phyloP scores from a whole-genome alignment of 2,888 invertebrate genomes.

The Glyphotaelius pellucidus region DNA sequence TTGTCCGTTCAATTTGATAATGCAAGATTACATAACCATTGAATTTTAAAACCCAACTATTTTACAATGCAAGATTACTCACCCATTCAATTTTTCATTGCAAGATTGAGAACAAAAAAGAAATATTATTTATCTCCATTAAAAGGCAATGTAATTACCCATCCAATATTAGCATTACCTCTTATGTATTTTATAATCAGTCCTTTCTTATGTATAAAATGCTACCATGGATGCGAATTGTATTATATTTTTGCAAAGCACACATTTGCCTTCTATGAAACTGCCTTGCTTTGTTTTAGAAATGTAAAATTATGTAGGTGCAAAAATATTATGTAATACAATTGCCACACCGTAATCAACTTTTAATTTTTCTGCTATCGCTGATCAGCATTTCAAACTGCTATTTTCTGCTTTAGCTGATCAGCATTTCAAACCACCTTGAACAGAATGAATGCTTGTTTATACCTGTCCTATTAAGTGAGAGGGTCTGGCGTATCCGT shows the following conservation, averaged over 20 bases:
- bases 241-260: not conserved
- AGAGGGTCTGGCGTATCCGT: too few species aligned
- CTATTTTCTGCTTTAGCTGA: too few species aligned
- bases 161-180: not conserved
- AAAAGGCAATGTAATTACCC: too few species aligned
- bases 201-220: not conserved
- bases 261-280: not conserved
- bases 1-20: not conserved
- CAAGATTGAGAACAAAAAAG: too few species aligned
- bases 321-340: not conserved
- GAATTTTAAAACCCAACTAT: not conserved
- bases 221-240: not conserved
- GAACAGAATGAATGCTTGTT: too few species aligned
- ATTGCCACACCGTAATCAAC: too few species aligned
- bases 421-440: too few species aligned
- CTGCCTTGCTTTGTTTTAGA: not conserved
- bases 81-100: not conserved
- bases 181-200: not conserved
- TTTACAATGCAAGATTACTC: not conserved
- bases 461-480: too few species aligned
- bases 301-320: not conserved
- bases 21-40: not conserved
- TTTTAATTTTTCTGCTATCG: too few species aligned
- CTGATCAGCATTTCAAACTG: too few species aligned
- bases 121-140: too few species aligned